Evolutionary conservation across 2,888 invertebrate species (phyloP).

Genomic region (Rhingia rostrata): DNA sequence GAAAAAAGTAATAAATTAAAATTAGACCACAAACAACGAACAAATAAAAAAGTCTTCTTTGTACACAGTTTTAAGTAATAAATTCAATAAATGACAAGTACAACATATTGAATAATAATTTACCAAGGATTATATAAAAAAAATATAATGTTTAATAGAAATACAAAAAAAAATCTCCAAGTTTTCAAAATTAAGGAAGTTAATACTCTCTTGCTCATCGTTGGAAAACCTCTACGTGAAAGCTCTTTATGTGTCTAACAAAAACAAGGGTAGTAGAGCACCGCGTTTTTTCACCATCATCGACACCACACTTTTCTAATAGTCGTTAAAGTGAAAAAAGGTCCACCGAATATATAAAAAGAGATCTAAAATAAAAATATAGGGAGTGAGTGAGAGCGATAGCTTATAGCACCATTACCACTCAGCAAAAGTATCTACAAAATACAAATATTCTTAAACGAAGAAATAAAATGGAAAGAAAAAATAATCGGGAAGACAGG

Average conservation of each 20-base stretch:
- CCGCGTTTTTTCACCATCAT: conserved; percentile 42
- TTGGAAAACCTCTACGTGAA: conserved; percentile 42
- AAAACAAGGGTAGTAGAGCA: conserved; percentile 52
- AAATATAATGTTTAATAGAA: background rate
- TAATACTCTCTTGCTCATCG: conserved; percentile 15
- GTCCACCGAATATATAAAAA: background rate
- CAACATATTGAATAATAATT: background rate
- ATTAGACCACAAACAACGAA: background rate
- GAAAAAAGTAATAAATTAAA: conserved; percentile 11
- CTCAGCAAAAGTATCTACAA: conserved; percentile 38
- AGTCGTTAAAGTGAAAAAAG: conserved; percentile 22
- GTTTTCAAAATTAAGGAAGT: conserved; percentile 20
- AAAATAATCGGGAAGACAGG: conserved; percentile 37
- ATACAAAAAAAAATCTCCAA: conserved; percentile 15
- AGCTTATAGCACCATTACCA: conserved; percentile 19
- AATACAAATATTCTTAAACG: conserved; percentile 25
- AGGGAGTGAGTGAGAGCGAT: conserved; percentile 13
- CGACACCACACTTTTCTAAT: conserved; percentile 7
- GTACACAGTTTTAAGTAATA: background rate
- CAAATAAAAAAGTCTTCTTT: background rate
- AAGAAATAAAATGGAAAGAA: conserved; percentile 35
- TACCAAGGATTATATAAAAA: conserved; percentile 6
- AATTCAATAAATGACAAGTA: background rate
- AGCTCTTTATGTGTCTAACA: conserved; percentile 27
- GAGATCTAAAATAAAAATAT: background rate